phyloP scores from a whole-genome alignment of 2,113 vertebrate genomes.

The Odontesthes bonariensis region DNA sequence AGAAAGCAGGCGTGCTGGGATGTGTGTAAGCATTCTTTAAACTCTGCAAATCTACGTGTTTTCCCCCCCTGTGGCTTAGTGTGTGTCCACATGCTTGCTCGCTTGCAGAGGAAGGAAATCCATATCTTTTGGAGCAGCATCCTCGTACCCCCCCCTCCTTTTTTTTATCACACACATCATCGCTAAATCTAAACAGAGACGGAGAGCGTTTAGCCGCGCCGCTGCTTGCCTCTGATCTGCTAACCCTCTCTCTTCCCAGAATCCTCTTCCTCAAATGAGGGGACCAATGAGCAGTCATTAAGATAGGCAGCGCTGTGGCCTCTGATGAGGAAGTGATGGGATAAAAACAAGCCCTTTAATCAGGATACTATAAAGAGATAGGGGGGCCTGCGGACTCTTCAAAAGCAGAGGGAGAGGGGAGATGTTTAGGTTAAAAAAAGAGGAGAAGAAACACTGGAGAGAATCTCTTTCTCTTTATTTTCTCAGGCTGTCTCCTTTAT shows the following conservation, averaged over 20 bases:
- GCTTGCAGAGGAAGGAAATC: conserved; percentile 75
- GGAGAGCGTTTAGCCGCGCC: conserved; percentile 65
- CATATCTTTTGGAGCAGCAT: conserved; percentile 73
- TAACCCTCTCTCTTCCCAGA: conserved; percentile 66
- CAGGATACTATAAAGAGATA: conserved; percentile 68
- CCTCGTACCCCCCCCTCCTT: conserved; percentile 27
- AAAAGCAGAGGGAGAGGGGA: conserved; percentile 42
- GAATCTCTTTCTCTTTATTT: conserved; percentile 53
- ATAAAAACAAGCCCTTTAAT: conserved; percentile 68
- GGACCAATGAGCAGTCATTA: conserved; percentile 70
- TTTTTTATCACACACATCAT: conserved; percentile 72
- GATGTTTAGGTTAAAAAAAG: conserved; percentile 2
- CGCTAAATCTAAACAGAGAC: conserved; percentile 76
- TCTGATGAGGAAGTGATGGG: conserved; percentile 72
- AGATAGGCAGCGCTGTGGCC: conserved; percentile 68
- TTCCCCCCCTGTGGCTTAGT: neutral
- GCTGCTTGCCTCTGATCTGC: conserved; percentile 74
- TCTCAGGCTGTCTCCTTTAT: conserved; percentile 54
- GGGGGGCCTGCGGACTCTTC: conserved; percentile 49
- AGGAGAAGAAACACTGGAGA: conserved; percentile 12
- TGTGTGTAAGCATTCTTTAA: conserved; percentile 45
- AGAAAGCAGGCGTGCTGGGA: conserved; percentile 30
- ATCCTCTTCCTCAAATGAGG: conserved; percentile 63
- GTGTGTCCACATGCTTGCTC: conserved; percentile 37
- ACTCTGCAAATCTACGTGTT: conserved; percentile 18